Evolutionary conservation across 2,797 vertebrate species (phyloP).

Genomic region (Toxotes lorentzi): DNA sequence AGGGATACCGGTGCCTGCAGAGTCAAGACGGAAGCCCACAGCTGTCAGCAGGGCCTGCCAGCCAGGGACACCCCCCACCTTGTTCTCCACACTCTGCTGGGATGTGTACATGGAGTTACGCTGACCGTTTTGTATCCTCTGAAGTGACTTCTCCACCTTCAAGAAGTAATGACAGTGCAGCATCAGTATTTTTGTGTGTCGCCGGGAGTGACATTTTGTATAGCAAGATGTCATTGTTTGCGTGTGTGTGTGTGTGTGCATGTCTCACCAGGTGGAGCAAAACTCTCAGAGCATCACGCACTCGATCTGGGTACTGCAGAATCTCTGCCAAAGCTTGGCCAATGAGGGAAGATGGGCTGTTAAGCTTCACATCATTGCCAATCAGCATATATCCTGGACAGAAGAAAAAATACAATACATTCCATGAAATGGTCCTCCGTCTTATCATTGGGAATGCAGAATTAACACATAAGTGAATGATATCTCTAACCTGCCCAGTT

Average conservation of each 20-base stretch:
- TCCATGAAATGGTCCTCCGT: constrained; percentile 12
- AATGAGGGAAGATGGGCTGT: constrained; percentile 96
- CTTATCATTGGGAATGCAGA: no score
- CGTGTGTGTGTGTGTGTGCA: not conserved
- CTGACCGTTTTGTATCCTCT: constrained; percentile 98
- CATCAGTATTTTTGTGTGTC: constrained; percentile 13
- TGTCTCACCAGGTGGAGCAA: constrained; percentile 93
- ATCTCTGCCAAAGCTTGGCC: constrained; percentile 98
- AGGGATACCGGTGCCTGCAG: constrained; percentile 91
- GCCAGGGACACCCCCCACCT: constrained; percentile 95
- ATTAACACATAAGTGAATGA: not conserved
- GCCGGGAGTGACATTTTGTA: not conserved
- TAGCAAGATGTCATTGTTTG: not conserved
- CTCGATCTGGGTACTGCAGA: constrained; percentile 95
- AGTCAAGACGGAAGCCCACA: constrained; percentile 96
- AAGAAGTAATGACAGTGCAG: not conserved
- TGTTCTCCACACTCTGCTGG: constrained; percentile 99
- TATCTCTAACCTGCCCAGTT: constrained; percentile 96
- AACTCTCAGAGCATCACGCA: constrained; percentile 94
- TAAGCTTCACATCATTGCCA: constrained; percentile 96
- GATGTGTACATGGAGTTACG: constrained; percentile 99
- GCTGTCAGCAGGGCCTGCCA: constrained; percentile 98
- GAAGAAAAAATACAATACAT: constrained; percentile 12
- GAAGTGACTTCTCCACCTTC: constrained; percentile 98
- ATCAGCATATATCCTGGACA: constrained; percentile 94